Base-by-base conservation (phyloP, 2,888 invertebrate species). In the Chrysolina americana region DNA sequence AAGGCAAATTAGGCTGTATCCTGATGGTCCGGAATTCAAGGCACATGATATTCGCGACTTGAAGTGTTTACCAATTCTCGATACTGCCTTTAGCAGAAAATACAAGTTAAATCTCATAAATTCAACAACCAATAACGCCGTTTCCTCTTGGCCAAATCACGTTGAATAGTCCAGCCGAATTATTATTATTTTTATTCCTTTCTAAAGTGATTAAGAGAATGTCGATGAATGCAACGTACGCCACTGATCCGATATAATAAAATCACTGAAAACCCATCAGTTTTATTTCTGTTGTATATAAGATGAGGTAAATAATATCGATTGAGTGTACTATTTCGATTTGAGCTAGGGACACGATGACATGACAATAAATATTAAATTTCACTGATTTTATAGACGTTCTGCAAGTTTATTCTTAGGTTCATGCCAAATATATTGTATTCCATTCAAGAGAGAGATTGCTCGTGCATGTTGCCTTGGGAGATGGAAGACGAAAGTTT, bases 341-440 rank as follows among this genome's bases (percentile, higher is more conserved):
- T 73, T 47, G 47, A 62, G 62, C 48, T 23, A 59, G 70, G 48
- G 65, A 66, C 59, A 48, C 50, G 70, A 62, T 74, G 66, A 69
- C 74, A 74, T 74, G 65, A 70, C 66, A 69, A 65, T 66, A 65
- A 65, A 47, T 70, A 65, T 50, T 65, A 73, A 23, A 56, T 69
- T 69, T 56, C 56, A 65, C 69, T 74, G 70, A 74, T 74, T 70
- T 74, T 65, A 73, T 73, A 59, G 65, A 65, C 69, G 44, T 21
- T 44, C 62, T 70, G 70, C 65, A 59, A 59, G 59, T n/a, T 59
- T 28, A 36, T 59, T 44, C 56, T 8, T 41, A 59, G 36, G 15
- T 59, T 59, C 15, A 28, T 36, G 59, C 56, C 17, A 63, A 47
- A 70, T 59, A 53, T 28, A 59, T 63, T 70, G 56, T 28, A 59